These are phyloP conservation scores for Albula goreensis DNA, from an alignment of 2,113 vertebrate species.

Conservation along the genomic window DNA sequence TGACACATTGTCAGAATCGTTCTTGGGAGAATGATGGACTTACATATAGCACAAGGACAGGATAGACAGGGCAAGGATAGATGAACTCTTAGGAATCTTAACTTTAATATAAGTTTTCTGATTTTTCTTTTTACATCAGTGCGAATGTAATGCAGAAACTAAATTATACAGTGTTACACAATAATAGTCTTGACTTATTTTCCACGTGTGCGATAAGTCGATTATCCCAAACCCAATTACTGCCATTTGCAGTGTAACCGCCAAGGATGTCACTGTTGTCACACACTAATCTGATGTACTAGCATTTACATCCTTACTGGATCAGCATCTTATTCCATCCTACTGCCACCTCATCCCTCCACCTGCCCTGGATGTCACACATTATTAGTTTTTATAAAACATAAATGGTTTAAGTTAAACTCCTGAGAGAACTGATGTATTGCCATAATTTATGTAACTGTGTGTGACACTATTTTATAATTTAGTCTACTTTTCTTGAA, in stretches of 20 bases:
- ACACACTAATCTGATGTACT: neutral
- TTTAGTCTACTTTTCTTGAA: neutral
- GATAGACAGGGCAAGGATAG: no score
- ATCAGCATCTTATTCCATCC: neutral
- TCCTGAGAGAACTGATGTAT: neutral
- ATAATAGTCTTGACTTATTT: neutral
- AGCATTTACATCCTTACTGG: slow-evolving; percentile 1
- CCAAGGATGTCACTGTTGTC: neutral
- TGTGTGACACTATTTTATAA: neutral
- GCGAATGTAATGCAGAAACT: neutral
- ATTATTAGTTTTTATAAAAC: neutral
- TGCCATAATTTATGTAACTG: neutral
- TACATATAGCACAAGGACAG: neutral
- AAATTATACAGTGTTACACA: neutral
- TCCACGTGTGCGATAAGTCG: neutral
- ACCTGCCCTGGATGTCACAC: neutral
- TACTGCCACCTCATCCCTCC: neutral
- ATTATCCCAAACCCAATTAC: slow-evolving; percentile 8
- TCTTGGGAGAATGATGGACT: neutral
- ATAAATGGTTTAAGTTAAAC: neutral
- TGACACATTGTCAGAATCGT: neutral
- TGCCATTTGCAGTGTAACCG: neutral
- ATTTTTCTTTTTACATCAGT: neutral
- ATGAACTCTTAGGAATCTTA: neutral
- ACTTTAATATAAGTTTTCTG: neutral